A percentile compares a stretch with the other conserved stretches of the same genome.
These are phyloP conservation scores for Dasysyrphus albostriatus DNA, from an alignment of 2,888 invertebrate genomes.

Conservation along the genomic window DNA sequence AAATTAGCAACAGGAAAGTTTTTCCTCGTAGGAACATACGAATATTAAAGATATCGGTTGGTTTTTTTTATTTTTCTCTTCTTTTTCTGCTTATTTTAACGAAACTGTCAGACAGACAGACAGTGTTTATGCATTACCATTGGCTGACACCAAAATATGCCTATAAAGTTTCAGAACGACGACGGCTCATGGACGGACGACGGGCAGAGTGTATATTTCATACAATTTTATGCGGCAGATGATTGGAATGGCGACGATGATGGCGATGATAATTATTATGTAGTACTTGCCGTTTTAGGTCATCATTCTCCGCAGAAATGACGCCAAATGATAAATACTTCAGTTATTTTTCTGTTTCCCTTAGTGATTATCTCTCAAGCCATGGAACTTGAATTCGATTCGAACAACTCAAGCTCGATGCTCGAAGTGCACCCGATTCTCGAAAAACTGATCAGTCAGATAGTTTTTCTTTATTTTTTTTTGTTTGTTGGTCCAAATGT, in stretches of 20 bases:
- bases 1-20: conserved; percentile 74
- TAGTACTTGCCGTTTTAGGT: conserved; percentile 62
- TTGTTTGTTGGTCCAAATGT: conserved; percentile 5
- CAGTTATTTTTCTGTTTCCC: conserved; percentile 19
- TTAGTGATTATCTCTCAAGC: conserved; percentile 53
- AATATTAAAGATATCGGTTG: not conserved
- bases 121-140: conserved; percentile 74
- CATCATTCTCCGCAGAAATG: conserved; percentile 27
- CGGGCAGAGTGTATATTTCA: conserved; percentile 51
- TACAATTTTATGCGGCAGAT: conserved; percentile 70
- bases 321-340: conserved; percentile 65
- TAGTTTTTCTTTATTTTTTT: not conserved
- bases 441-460: conserved; percentile 27
- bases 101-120: conserved; percentile 69
- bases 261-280: conserved; percentile 65
- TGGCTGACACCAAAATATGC: conserved; percentile 68
- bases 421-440: conserved; percentile 24
- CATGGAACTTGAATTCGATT: not conserved
- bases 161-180: conserved; percentile 37
- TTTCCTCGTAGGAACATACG: conserved; percentile 23
- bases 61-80: not conserved
- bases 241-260: conserved; percentile 64
- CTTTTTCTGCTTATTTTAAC: conserved; percentile 38
- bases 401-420: not conserved
- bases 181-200: conserved; percentile 19